Evolutionary conservation across 2,888 invertebrate genomes (phyloP).

Genomic region (Sinhomidia bicolor): DNA sequence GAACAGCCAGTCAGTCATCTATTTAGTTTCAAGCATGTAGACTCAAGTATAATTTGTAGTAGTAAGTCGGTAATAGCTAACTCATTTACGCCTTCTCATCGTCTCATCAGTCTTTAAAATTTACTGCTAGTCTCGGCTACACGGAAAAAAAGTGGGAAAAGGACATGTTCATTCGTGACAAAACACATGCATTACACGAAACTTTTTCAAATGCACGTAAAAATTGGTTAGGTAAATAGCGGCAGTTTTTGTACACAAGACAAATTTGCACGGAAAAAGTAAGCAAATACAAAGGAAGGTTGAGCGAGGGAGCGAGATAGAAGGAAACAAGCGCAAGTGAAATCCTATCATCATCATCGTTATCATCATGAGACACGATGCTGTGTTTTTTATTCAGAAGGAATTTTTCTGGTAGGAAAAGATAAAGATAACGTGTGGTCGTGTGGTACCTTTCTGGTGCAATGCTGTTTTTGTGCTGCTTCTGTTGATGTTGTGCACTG

Average conservation of each 20-base stretch:
- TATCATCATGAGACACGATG: conserved; percentile 11
- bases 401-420: background rate
- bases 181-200: background rate
- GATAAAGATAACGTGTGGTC: too few relatives aligned
- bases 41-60: background rate
- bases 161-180: conserved; percentile 23
- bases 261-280: background rate
- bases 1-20: background rate
- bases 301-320: background rate
- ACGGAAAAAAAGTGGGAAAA: conserved; percentile 17
- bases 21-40: conserved; percentile 37
- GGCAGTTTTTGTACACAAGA: conserved; percentile 6
- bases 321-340: conserved; percentile 4
- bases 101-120: conserved; percentile 39
- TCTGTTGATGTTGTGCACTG: background rate
- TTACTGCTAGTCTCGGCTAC: conserved; percentile 34
- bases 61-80: conserved; percentile 9
- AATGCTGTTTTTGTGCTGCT: background rate
- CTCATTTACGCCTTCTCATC: conserved; percentile 50
- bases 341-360: conserved; percentile 1
- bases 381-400: conserved; percentile 28
- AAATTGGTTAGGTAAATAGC: conserved; percentile 17
- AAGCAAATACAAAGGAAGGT: background rate
- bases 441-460: conserved; percentile 1
- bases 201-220: background rate